Base-by-base conservation (phyloP, 1,140 invertebrate species). In the Araneus ventricosus region DNA sequence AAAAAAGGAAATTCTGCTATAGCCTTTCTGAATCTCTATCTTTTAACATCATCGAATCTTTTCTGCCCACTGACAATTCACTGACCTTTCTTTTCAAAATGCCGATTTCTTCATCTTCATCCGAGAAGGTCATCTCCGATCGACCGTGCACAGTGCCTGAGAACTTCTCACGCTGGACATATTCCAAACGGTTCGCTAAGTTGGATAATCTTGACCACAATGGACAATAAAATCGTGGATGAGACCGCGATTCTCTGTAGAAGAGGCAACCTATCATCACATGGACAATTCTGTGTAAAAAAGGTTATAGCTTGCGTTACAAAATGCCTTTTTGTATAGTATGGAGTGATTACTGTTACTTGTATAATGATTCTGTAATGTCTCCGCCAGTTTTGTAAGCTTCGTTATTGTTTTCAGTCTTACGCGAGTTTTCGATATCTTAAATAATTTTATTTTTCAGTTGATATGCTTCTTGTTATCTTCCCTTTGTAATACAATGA, bases 151-250 rank as follows among this genome's bases (percentile, higher is more conserved):
- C 4, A 10, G 34, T 20, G 27, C 27, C n/a, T 67, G 63, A n/a
- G 34, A 75, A 75, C 8, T 75, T 75, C 70, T 30, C 70, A 75
- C 70, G 70, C 30, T 75, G 70, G 70, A 75, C 70, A 75, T 20
- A 75, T 67, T 67, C 63, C 63, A n/a, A 67, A 27, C n/a, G n/a
- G 63, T 67, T 67, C 63, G 5, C 37, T 75, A 14, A 10, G 30
- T 75, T 75, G 34, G 30, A 20, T 75, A 75, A 75, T 75, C 70
- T 30, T 37, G 30, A 75, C 30, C 70, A 75, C 70, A 75, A 75
- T 75, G 70, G 34, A 37, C 70, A 34, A 75, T 75, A 20, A 75
- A 37, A 75, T 2, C 5, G 30, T 1, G 30, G 70, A 75, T 37
- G 30, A 75, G 30, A 75, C 10, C 27, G 34, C 14, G 30, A 30